Evolutionary conservation across 2,113 vertebrate genomes (phyloP), one percentile per base, ranked within the genome.

Genomic region (Urocolius indicus): DNA sequence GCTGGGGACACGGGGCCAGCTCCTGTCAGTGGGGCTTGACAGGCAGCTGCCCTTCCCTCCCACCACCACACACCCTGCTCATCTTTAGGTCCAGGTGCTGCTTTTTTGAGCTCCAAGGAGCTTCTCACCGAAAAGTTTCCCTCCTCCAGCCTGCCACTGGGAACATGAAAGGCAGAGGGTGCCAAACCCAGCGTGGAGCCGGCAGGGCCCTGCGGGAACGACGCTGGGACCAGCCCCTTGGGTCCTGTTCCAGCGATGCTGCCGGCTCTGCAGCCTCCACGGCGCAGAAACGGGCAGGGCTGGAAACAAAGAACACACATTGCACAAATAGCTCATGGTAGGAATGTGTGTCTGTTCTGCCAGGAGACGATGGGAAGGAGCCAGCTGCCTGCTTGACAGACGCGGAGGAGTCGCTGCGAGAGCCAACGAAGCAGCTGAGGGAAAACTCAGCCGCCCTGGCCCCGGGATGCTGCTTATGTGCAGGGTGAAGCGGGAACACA

Each of bases 161-260:
- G 41, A 65, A 24, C 11, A 8, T 1, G 21, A 66, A 59, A 36
- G 30, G 46, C 54, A 51, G 20, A 65, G 36, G 43, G 57, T 78
- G 46, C 27, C 72, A 55, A 67, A 32, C 16, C 66, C 57, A 26
- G 43, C 1, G 1, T 13, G 0, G 4, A 67, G 79, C 30, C 32
- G 32, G 58, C n/a, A 71, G 1, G 27, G 23, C 59, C 54, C 32
- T 18, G 2, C 0, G 2, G 59, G 48, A 61, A 12, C 0, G 13
- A 43, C 48, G 58, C 30, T 48, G 84, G 38, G 46, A 78, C 9
- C 58, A 54, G n/a, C 45, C 51, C 34, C 41, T 75, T 6, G 1
- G 2, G 84, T 41, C 63, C 41, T 5, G 5, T 61, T 43, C 38
- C 11, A 22, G 36, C 24, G 43, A 34, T 49, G 16, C 54, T 2